Base-by-base conservation (phyloP, 2,797 vertebrate genomes). In the Crenuchus spilurus region DNA sequence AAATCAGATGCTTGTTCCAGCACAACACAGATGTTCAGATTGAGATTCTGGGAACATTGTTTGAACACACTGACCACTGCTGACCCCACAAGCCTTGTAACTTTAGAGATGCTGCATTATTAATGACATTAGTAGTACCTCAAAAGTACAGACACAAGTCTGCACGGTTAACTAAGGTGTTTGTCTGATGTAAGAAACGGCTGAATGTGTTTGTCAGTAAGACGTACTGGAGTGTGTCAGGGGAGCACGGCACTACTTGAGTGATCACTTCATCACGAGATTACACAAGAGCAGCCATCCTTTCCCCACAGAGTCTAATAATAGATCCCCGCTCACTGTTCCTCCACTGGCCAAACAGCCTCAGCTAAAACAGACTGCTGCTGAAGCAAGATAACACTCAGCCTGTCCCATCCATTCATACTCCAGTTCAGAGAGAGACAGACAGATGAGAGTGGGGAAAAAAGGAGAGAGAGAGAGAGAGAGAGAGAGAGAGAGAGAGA, bases 221-320 rank as follows among this genome's bases (percentile, higher is more conserved):
- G 48, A 37, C 1, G n/a, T 18, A 16, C 22, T 37, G 33, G 51
- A 18, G 62, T 28, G 54, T 67, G 63, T 20, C 22, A 13, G 31
- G 14, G 22, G 46, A 44, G 41, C 48, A 35, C 1, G 20, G 18
- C 1, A 8, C 4, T 18, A 13, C 44, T 51, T 42, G 54, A 68
- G 55, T 46, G 57, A 75, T 69, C 37, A 75, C 22, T 75, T 62
- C 64, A 75, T 66, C 62, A 35, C 39, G n/a, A 67, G 41, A 58
- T 66, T 58, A 64, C 48, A 64, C 13, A 69, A 65, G 30, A 11
- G n/a, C 51, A 64, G 67, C 10, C 22, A 55, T 55, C 61, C 16
- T 37, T 58, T 67, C 51, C 48, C 46, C 41, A 41, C 26, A 48
- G 55, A 70, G 48, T 52, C 44, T 70, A 78, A 70, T 73, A 62